A percentile compares a stretch with the other conserved stretches of the same genome.
Evolutionary conservation across 2,888 invertebrate species (phyloP).

Genomic region (Hypomecis atomaria): DNA sequence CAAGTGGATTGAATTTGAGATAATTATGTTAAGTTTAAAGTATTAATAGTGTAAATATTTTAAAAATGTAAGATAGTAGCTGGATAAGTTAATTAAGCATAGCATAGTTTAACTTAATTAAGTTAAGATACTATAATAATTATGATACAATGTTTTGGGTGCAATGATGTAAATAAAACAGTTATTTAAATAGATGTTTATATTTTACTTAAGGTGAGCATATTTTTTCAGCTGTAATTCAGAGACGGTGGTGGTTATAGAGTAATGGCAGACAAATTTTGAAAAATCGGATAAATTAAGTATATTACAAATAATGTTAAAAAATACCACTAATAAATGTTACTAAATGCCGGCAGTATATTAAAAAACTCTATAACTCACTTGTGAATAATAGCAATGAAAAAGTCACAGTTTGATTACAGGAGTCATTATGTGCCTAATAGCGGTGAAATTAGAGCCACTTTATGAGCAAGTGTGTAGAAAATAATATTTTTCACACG

Average conservation of each 20-base stretch:
- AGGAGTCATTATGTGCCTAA: too few relatives aligned
- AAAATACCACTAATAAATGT: too few relatives aligned
- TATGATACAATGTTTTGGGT: slow-evolving; percentile 29
- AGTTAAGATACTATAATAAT: background rate
- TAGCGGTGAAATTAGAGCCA: too few relatives aligned
- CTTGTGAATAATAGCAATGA: too few relatives aligned
- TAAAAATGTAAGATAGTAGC: slow-evolving; percentile 41
- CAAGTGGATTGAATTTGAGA: slow-evolving; percentile 14
- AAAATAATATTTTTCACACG: too few relatives aligned
- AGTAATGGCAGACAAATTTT: too few relatives aligned
- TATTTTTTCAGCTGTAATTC: background rate
- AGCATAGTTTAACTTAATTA: background rate
- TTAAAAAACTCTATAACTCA: too few relatives aligned
- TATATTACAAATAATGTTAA: too few relatives aligned
- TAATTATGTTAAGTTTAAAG: slow-evolving; percentile 28
- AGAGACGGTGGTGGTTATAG: background rate
- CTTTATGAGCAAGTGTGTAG: too few relatives aligned
- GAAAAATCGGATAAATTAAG: too few relatives aligned
- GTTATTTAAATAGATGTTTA: slow-evolving; percentile 15
- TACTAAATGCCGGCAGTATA: too few relatives aligned
- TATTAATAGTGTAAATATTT: slow-evolving; percentile 43
- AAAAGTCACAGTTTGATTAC: too few relatives aligned
- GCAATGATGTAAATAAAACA: slow-evolving; percentile 51
- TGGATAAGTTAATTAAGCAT: slow-evolving; percentile 20
- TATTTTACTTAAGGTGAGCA: background rate